Evolutionary conservation across 92 coral and sea anemone genomes (phyloP).

Genomic region (Palythoa grandiflora): DNA sequence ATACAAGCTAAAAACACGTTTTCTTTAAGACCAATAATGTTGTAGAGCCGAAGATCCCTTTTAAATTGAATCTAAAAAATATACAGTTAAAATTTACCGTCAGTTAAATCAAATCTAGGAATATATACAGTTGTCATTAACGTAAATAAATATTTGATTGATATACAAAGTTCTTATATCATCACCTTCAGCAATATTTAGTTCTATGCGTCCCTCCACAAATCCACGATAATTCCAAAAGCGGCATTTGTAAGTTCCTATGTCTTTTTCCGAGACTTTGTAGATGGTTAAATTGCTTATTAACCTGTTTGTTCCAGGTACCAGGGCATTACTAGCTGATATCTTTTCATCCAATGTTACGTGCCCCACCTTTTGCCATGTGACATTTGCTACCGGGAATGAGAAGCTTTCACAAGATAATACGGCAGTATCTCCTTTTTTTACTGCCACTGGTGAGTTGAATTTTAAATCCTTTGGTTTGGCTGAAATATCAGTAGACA

Average conservation of each 20-base stretch:
- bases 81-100: too few relatives aligned
- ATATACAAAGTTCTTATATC: neutral
- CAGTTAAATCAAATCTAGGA: too few relatives aligned
- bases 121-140: neutral
- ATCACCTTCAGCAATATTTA: conserved; percentile 16
- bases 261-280: neutral
- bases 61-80: too few relatives aligned
- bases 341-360: neutral
- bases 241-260: conserved; percentile 14
- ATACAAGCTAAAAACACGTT: too few relatives aligned
- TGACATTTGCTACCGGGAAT: conserved; percentile 26
- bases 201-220: conserved; percentile 7
- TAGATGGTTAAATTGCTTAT: conserved; percentile 19
- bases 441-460: neutral
- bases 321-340: neutral
- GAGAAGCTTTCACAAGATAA: conserved; percentile 30
- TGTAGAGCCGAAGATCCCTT: too few relatives aligned
- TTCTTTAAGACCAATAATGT: too few relatives aligned
- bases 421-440: neutral
- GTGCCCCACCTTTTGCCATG: neutral
- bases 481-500: neutral
- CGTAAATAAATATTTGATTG: neutral
- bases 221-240: conserved; percentile 35
- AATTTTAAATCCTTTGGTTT: conserved; percentile 27
- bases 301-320: neutral